Base-by-base conservation (phyloP, 2,888 invertebrate genomes). In the Thecophora atra region DNA sequence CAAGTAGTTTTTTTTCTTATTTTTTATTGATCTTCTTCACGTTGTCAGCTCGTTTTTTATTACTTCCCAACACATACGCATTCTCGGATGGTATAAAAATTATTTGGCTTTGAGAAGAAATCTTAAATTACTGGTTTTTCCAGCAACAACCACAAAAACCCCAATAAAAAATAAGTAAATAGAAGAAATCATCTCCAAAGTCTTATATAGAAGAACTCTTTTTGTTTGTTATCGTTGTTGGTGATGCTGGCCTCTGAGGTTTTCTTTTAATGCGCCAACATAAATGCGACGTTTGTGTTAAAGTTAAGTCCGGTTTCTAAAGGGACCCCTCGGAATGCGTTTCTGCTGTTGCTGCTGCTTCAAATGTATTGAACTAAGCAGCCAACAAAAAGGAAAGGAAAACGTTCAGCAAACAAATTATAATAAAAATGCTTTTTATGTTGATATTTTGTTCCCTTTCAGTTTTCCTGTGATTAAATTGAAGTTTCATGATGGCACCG, bases 51-150 rank as follows among this genome's bases (percentile, higher is more conserved):
- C 8, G 4, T 30, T 30, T 30, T 30, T 30, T 47, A 26, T 47
- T 28, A 60, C 60, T 69, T 47, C 44, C 28, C 69, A 60, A 47
- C 60, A 47, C 60, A 69, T 26, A 60, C 42, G 28, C 30, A 47
- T 24, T 19, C 11, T 54, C 30, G 42, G 37, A 6, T 44, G 28
- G 24, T 42, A 54, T 56, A 28, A 15, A 58, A 58, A 47, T 64
- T 64, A n/a, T 51, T 30, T 37, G 19, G 21, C 42, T 47, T 17
- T 60, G 30, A 42, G 37, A 63, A 66, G 58, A 58, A 58, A 47
- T 58, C 17, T 68, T 58, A 68, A 58, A 68, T 68, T 60, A 68
- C 68, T 68, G 70, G 70, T 70, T 70, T 70, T 69, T 52, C 62
- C 21, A 44, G 21, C 47, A 58, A 58, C 26, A 69, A 69, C 66